Conservation (phyloP, 2,797 vertebrate genomes). For the Allobates femoralis region DNA sequence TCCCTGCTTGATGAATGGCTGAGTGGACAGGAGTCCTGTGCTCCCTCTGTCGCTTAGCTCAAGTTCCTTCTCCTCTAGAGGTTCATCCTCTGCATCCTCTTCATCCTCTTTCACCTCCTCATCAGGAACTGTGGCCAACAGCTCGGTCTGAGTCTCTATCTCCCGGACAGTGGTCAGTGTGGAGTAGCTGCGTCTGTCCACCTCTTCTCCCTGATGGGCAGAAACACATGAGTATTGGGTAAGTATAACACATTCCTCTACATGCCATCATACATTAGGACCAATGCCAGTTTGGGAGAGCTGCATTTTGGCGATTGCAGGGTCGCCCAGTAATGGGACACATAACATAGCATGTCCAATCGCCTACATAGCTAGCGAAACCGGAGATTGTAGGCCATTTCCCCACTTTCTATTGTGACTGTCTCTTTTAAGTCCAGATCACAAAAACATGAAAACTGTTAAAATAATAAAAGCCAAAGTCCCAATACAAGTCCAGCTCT, state of each 20-base stretch:
- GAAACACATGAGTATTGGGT: not conserved
- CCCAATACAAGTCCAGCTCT: too few species aligned
- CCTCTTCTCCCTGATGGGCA: slow-evolving; percentile 74
- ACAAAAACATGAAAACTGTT: too few species aligned
- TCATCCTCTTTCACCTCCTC: slow-evolving; percentile 61
- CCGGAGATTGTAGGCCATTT: too few species aligned
- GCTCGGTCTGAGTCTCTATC: slow-evolving; percentile 80
- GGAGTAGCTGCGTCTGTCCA: slow-evolving; percentile 83
- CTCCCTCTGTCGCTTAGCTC: slow-evolving; percentile 73
- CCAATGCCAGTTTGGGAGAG: too few species aligned
- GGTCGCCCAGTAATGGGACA: too few species aligned
- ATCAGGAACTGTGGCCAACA: slow-evolving; percentile 74
- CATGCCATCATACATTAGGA: too few species aligned
- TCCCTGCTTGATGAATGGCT: slow-evolving; percentile 84
- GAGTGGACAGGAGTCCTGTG: slow-evolving; percentile 75
- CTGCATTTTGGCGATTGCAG: too few species aligned
- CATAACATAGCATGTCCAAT: too few species aligned
- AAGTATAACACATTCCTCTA: not conserved
- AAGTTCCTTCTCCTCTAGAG: slow-evolving; percentile 66
- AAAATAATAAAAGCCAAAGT: too few species aligned
- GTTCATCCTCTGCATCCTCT: slow-evolving; percentile 67
- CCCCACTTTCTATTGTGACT: too few species aligned
- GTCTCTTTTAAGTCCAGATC: too few species aligned
- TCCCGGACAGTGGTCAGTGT: slow-evolving; percentile 84
- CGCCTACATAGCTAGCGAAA: too few species aligned